phyloP scores from a whole-genome alignment of 2,113 vertebrate species.

The Lepus timidus region DNA sequence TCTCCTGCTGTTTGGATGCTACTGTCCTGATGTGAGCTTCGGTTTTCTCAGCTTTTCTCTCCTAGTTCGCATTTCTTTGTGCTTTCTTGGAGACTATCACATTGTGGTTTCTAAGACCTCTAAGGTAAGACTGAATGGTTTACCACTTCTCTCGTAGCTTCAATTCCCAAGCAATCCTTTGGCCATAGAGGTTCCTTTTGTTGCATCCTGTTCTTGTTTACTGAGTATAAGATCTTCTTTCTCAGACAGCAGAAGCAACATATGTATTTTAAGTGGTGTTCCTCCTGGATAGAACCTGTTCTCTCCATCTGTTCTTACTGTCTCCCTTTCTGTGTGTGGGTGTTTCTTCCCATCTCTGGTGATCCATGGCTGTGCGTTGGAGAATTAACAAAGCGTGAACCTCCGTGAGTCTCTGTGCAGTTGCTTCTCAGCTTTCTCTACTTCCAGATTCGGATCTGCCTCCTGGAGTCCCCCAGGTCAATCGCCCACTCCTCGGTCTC shows the following conservation, averaged over 20 bases:
- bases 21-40: not conserved
- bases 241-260: not conserved
- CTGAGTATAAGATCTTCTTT: not conserved
- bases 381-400: not conserved
- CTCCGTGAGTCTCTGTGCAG: not conserved
- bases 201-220: constrained; percentile 33
- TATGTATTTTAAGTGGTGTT: not conserved
- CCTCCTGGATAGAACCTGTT: not conserved
- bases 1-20: not conserved
- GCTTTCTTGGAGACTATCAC: not conserved
- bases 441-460: not conserved
- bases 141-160: constrained; percentile 20
- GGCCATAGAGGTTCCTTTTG: not conserved
- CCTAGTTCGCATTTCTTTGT: not conserved
- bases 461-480: not conserved
- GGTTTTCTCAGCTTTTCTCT: constrained; percentile 12
- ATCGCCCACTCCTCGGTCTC: not conserved
- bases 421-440: not conserved
- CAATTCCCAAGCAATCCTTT: not conserved
- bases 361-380: not conserved
- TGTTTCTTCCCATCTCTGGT: constrained; percentile 13
- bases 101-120: not conserved
- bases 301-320: not conserved
- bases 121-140: not conserved
- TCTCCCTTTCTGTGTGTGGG: not conserved